A percentile compares a stretch with the other conserved stretches of the same genome.
Evolutionary conservation across 2,797 vertebrate species (phyloP).

Genomic region (Cottoperca gobio): DNA sequence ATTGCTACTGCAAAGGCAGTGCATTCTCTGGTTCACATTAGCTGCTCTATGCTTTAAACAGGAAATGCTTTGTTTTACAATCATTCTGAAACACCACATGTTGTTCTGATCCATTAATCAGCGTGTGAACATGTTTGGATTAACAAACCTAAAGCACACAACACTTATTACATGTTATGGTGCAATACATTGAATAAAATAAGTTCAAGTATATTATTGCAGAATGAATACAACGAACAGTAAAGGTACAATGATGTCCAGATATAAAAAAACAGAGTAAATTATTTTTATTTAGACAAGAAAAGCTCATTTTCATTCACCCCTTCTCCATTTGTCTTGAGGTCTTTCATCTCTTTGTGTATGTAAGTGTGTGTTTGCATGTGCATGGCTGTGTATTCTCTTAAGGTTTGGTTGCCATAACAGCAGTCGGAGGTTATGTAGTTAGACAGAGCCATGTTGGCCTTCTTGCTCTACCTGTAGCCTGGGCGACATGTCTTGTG

Average conservation of each 20-base stretch:
- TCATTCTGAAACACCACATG: background rate
- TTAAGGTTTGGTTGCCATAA: constrained; percentile 41
- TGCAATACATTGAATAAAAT: background rate
- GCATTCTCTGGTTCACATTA: too few species aligned
- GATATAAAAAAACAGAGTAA: background rate
- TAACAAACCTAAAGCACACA: background rate
- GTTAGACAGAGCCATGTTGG: constrained; percentile 19
- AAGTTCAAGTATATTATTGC: background rate
- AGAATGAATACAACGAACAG: background rate
- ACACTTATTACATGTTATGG: background rate
- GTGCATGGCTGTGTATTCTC: constrained; percentile 18
- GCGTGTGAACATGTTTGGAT: background rate
- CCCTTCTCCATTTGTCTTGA: background rate
- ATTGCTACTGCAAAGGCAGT: too few species aligned
- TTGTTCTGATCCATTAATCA: background rate
- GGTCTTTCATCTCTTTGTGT: background rate
- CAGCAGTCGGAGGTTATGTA: constrained; percentile 22
- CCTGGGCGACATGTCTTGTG: constrained; percentile 20
- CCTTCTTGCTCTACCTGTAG: constrained; percentile 45
- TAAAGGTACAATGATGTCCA: background rate
- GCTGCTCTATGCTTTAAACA: too few species aligned
- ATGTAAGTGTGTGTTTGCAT: constrained; percentile 8
- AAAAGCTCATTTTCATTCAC: background rate
- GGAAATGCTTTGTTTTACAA: background rate
- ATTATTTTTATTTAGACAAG: background rate